These are phyloP conservation scores for Temnothorax longispinosus DNA, from an alignment of 1,140 invertebrate genomes.

Conservation along the genomic window DNA sequence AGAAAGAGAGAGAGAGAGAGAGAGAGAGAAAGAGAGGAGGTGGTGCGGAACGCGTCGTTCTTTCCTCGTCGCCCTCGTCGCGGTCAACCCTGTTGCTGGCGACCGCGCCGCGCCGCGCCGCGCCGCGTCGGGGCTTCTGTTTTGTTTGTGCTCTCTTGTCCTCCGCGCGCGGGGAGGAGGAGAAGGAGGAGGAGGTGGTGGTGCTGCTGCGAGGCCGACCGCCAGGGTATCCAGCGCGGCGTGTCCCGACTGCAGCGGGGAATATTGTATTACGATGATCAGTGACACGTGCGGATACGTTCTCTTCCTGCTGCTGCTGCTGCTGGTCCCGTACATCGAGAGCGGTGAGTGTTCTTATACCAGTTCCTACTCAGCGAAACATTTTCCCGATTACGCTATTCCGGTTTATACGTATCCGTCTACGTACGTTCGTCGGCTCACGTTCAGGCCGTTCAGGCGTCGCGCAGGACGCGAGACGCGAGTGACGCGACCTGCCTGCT, in stretches of 20 bases:
- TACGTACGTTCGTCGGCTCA: no score
- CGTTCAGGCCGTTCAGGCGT: neutral
- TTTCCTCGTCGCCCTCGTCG: neutral
- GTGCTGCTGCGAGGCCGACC: constrained; percentile 60
- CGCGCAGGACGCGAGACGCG: neutral
- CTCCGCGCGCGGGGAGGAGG: neutral
- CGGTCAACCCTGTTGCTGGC: constrained; percentile 42
- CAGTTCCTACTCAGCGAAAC: no score
- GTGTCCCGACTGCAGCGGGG: constrained; percentile 50
- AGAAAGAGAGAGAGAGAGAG: neutral
- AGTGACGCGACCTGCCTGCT: no score
- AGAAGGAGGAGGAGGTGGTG: constrained; percentile 27
- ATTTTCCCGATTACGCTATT: no score
- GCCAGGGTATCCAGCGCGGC: constrained; percentile 49
- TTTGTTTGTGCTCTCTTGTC: constrained; percentile 57
- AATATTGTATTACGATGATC: constrained; percentile 83
- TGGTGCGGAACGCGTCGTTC: constrained; percentile 13
- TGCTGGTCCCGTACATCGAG: constrained; percentile 85
- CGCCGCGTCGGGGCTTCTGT: constrained; percentile 42
- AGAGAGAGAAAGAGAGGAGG: neutral
- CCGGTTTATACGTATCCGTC: no score
- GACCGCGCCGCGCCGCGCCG: constrained; percentile 40
- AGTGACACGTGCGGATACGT: constrained; percentile 84
- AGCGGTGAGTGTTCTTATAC: constrained; percentile 80
- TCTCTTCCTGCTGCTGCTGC: constrained; percentile 82